Percentiles rank a stretch among this genome's conserved stretches.
phyloP scores from a whole-genome alignment of 2,797 vertebrate genomes.

The Podarcis siculus region DNA sequence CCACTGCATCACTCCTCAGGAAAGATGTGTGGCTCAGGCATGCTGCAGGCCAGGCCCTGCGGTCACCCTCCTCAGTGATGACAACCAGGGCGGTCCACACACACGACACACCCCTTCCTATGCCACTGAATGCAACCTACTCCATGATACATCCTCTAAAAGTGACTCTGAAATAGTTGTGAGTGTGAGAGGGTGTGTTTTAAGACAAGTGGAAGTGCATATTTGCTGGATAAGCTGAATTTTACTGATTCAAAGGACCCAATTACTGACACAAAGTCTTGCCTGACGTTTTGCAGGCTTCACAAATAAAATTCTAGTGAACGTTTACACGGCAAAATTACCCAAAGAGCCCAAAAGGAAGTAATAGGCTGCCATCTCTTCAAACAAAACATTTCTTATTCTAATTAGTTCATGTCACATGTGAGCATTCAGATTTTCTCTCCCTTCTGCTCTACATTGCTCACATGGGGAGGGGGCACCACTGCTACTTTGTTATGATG shows the following conservation, averaged over 20 bases:
- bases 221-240: neutral
- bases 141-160: neutral
- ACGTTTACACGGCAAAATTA: neutral
- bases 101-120: too few species aligned
- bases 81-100: too few species aligned
- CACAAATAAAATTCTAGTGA: neutral
- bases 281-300: neutral
- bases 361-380: too few species aligned
- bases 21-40: too few species aligned
- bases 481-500: too few species aligned
- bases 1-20: too few species aligned
- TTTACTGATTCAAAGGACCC: neutral
- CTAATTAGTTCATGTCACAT: neutral
- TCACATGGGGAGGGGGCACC: too few species aligned
- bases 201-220: conserved; percentile 35
- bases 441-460: too few species aligned
- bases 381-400: neutral
- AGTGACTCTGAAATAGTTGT: neutral
- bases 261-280: conserved; percentile 1
- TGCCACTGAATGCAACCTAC: neutral
- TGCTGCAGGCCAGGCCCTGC: too few species aligned
- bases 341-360: neutral
- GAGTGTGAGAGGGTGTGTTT: neutral
- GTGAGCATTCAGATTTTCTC: neutral
- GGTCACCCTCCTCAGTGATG: too few species aligned